Evolutionary conservation across 1,140 invertebrate species (phyloP), one percentile per base, ranked within the genome.

Genomic region (Brachionus koreanus): DNA sequence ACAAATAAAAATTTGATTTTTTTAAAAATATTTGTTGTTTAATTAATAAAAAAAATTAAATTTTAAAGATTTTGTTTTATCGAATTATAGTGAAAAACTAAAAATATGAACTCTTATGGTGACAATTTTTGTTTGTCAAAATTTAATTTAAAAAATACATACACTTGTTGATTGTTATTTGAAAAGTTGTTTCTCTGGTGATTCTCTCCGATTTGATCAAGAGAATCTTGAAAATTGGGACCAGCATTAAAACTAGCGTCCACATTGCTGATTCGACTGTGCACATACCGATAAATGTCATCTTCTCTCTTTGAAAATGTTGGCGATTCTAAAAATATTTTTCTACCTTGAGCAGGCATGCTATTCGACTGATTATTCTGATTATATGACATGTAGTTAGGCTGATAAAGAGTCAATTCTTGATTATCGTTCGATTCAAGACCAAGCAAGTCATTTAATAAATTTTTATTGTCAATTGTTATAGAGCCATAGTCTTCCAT

Each of bases 401-500:
- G 43, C 16, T 74, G 69, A 72, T 72, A 72, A 5, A 72, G 37
- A 3, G 67, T 37, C 13, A 74, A 46, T 25, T 74, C 69, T 23
- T 74, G 37, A 13, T 74, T 74, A 13, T 74, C 69, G 9, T 74
- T 74, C 35, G 19, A 29, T 39, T 61, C 76, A 42, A 79, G 33
- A 42, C 61, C 76, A 33, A 79, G 49, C 6, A 79, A 42, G 39
- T 79, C 76, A 33, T 61, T 61, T 37, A 79, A 12, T 42, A 79
- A 79, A 42, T 79, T 79, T 79, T 57, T 23, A 79, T 79, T 79
- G 33, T 79, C 76, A 42, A 79, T 79, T 39, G 76, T 61, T 3
- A 79, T 79, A 35, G 76, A 79, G 19, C 76, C 76, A 61, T 79
- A 61, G 10, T 42, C 61, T 39, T 39, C 37, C 76, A 79, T 79